Evolutionary conservation across 2,113 vertebrate species (phyloP).

Genomic region (Sander lucioperca): DNA sequence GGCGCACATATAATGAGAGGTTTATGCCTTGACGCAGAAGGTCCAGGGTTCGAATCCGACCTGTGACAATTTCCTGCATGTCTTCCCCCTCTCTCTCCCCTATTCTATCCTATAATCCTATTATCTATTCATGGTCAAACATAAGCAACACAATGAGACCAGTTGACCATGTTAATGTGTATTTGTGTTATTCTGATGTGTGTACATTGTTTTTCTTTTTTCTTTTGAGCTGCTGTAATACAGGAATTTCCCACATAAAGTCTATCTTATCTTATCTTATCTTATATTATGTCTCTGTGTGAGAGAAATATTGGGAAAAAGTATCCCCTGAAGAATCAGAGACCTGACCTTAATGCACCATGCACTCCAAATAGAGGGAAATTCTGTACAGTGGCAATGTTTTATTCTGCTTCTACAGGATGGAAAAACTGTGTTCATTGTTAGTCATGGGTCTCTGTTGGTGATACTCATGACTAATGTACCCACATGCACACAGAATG

Average conservation of each 20-base stretch:
- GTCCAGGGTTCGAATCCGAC: no score
- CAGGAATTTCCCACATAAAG: no score
- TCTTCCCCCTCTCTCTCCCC: no score
- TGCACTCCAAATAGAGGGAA: not conserved
- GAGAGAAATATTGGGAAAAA: not conserved
- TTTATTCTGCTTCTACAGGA: slow-evolving; percentile 20
- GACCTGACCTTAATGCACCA: slow-evolving; percentile 8
- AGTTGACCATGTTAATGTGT: not conserved
- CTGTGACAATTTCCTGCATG: no score
- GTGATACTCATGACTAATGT: slow-evolving; percentile 62
- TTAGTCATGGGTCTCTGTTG: slow-evolving; percentile 63
- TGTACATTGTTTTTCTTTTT: no score
- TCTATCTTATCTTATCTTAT: no score
- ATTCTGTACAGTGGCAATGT: not conserved
- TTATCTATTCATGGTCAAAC: not conserved
- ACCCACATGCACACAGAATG: slow-evolving; percentile 27
- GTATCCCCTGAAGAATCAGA: not conserved
- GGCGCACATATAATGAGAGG: no score
- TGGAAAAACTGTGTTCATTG: slow-evolving; percentile 47
- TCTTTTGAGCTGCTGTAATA: no score
- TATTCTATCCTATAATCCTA: no score
- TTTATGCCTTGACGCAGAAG: no score
- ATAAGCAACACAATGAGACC: not conserved
- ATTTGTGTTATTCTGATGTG: no score
- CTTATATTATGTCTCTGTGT: no score